Evolutionary conservation across 2,113 vertebrate genomes (phyloP).

Genomic region (Catagonus wagneri): DNA sequence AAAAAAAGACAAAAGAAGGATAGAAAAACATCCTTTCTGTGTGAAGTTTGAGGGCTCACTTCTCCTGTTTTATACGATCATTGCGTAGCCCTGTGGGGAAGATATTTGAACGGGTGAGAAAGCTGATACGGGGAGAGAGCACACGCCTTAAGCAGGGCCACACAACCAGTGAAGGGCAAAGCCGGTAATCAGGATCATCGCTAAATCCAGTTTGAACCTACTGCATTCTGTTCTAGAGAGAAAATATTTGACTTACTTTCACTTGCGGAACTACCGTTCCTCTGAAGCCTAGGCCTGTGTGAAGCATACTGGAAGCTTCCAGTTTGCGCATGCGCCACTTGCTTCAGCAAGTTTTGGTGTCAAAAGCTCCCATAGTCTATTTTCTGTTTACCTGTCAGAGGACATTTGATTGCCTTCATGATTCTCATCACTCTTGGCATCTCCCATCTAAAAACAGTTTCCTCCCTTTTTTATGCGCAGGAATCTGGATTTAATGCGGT

Average conservation of each 20-base stretch:
- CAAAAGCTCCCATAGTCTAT: not conserved
- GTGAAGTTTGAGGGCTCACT: not conserved
- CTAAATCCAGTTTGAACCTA: not conserved
- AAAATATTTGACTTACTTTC: not conserved
- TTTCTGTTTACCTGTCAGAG: not conserved
- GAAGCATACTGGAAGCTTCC: not conserved
- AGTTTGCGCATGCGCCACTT: not conserved
- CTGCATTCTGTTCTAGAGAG: not conserved
- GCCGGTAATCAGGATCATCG: too few relatives aligned
- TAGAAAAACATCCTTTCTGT: not conserved
- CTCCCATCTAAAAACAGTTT: not conserved
- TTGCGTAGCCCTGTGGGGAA: not conserved
- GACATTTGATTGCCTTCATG: not conserved
- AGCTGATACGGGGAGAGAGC: not conserved
- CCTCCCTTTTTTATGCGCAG: not conserved
- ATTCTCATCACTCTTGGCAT: not conserved
- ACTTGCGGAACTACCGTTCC: not conserved
- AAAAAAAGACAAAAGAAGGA: too few relatives aligned
- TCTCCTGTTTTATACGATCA: not conserved
- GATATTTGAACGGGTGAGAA: not conserved
- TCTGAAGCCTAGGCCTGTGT: not conserved
- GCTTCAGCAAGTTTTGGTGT: not conserved
- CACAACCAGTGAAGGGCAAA: not conserved
- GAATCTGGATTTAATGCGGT: not conserved
- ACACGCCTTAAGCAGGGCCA: not conserved